Base-by-base conservation (phyloP, 2,888 invertebrate species). In the Malacosoma neustria region DNA sequence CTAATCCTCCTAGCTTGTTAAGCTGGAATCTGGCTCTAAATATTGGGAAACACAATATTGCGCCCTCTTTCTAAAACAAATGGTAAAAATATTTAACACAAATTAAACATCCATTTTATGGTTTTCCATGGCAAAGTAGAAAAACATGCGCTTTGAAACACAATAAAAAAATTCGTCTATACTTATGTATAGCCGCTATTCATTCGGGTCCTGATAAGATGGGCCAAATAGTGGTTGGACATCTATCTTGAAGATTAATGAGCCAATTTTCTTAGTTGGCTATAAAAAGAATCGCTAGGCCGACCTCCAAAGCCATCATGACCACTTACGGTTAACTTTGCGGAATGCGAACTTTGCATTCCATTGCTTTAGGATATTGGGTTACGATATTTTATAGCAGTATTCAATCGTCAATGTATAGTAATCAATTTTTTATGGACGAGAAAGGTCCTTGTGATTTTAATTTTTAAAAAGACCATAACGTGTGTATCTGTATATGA, bases 261-360 rank as follows among this genome's bases (percentile, higher is more conserved):
- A 82, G 79, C 80, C 85, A 85, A 85, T 85, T 85, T 85, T 85
- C 85, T 85, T 84, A 80, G 84, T 80, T 77, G 81, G 76, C 82
- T 71, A 84, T 85, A 85, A 85, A 84, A 84, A 81, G 80, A 80
- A 75, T 79, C 72, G 75, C 75, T 76, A 73, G 73, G 64, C 62
- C 66, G 74, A 65, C 71, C 72, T 74, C 67, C 56, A 57, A 61
- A 66, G 64, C 62, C 65, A 63, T 58, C 64, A 57, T 52, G 60
- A 54, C 65, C 67, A 69, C 67, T 73, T 69, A 67, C 61, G 72
- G 66, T 68, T 69, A 71, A 73, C 66, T 70, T 73, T 67, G 53
- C 54, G 48, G 40, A 50, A 54, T 48, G 55, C 52, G 56, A 61
- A 58, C 54, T 54, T 59, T 53, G 55, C 54, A 61, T 62, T 58